A percentile compares a stretch with the other conserved stretches of the same genome.
Conservation (phyloP, 2,797 vertebrate genomes). For the Morelia viridis region DNA sequence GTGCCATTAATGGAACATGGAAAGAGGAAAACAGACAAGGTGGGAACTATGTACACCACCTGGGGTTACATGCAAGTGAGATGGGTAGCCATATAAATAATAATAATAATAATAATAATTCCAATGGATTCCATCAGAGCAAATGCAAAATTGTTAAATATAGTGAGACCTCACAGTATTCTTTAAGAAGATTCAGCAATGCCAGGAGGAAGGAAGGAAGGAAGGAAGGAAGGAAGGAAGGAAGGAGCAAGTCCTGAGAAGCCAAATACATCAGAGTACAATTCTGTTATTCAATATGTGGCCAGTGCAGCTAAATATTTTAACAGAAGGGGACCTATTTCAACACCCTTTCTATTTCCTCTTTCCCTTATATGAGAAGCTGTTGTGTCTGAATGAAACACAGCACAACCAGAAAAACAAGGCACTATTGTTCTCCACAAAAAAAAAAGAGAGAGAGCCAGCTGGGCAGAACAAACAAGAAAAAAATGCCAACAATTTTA, state of each 20-base stretch:
- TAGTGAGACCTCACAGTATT: too few species aligned
- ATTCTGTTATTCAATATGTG: not conserved
- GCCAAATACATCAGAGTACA: not conserved
- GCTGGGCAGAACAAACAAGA: not conserved
- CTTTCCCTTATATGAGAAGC: not conserved
- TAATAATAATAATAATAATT: too few species aligned
- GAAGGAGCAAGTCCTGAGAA: not conserved
- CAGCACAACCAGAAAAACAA: slow-evolving; percentile 6
- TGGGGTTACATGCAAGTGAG: not conserved
- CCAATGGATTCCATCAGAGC: not conserved
- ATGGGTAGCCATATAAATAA: too few species aligned
- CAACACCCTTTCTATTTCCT: slow-evolving; percentile 4
- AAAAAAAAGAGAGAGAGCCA: not conserved
- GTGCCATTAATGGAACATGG: not conserved
- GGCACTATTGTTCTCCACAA: slow-evolving; percentile 18
- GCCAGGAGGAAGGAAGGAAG: too few species aligned
- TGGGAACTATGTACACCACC: not conserved
- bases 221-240: not conserved
- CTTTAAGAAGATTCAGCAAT: not conserved
- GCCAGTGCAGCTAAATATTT: slow-evolving; percentile 21
- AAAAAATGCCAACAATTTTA: not conserved
- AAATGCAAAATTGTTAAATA: not conserved
- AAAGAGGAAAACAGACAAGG: not conserved
- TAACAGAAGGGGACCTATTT: slow-evolving; percentile 16
- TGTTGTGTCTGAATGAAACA: slow-evolving; percentile 27